Evolutionary conservation across 64 coral and sea anemone species (phyloP).

Genomic region (Actinia tenebrosa): DNA sequence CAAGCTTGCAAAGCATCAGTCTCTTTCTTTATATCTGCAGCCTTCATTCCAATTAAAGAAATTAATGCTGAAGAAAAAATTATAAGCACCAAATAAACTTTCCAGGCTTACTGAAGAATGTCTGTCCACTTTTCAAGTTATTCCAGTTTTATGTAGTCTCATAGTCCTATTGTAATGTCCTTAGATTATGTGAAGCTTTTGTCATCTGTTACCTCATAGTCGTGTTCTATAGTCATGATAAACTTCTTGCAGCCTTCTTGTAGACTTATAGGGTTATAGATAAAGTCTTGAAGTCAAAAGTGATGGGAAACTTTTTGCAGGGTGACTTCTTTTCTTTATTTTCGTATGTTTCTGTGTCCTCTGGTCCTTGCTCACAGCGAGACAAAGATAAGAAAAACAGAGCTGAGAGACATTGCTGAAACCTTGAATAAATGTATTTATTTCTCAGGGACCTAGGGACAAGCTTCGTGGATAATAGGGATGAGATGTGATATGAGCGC

Average conservation of each 20-base stretch:
- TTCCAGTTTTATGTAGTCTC: neutral
- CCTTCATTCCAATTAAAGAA: too few species aligned
- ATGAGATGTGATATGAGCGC: neutral
- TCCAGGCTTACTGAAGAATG: too few species aligned
- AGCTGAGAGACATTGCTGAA: neutral
- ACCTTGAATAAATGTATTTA: neutral
- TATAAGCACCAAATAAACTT: too few species aligned
- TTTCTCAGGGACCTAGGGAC: neutral
- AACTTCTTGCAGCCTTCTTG: constrained; percentile 4
- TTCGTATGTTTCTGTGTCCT: constrained; percentile 28
- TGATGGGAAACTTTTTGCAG: neutral
- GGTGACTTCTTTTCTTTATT: neutral
- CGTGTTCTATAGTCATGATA: constrained; percentile 36
- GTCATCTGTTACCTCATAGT: constrained; percentile 8
- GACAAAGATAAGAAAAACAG: neutral
- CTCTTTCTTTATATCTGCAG: too few species aligned
- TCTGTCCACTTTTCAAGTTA: too few species aligned
- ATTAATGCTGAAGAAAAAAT: too few species aligned
- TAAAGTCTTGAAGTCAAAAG: neutral
- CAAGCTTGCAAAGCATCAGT: too few species aligned
- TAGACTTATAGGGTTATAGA: neutral
- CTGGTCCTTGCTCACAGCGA: constrained; percentile 19
- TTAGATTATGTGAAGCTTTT: neutral
- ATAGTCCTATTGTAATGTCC: neutral
- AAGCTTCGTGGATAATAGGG: neutral